Evolutionary conservation across 2,113 vertebrate species (phyloP).

Genomic region (Herpailurus yagouaroundi): DNA sequence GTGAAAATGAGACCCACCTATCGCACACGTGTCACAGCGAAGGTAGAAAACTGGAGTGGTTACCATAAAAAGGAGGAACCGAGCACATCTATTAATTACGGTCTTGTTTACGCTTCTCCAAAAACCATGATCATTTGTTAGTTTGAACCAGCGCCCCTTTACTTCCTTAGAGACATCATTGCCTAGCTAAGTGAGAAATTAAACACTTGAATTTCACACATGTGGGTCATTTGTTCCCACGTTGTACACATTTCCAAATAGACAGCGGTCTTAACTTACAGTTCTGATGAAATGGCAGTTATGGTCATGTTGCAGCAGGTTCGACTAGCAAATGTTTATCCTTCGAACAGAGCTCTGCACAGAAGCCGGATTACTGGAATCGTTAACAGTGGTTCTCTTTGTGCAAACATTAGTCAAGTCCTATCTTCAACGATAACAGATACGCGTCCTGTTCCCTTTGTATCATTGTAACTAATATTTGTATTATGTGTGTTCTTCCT

Average conservation of each 20-base stretch:
- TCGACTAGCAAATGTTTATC: constrained; percentile 14
- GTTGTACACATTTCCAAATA: constrained; percentile 13
- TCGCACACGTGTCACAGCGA: neutral
- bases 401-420: neutral
- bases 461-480: constrained; percentile 80
- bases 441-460: constrained; percentile 35
- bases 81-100: neutral
- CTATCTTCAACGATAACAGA: neutral
- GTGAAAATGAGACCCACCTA: neutral
- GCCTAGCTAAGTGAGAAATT: constrained; percentile 47
- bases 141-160: neutral
- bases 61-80: neutral
- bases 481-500: constrained; percentile 84
- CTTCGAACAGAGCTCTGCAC: neutral
- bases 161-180: constrained; percentile 24
- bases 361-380: constrained; percentile 17
- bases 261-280: neutral
- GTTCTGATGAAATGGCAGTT: constrained; percentile 19
- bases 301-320: neutral
- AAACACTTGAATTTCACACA: constrained; percentile 39
- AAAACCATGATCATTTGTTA: neutral
- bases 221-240: constrained; percentile 41
- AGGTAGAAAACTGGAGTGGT: constrained; percentile 2
- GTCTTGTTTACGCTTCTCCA: neutral
- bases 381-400: neutral